phyloP scores from a whole-genome alignment of 1,140 invertebrate species.

The Drosophila sucinea region DNA sequence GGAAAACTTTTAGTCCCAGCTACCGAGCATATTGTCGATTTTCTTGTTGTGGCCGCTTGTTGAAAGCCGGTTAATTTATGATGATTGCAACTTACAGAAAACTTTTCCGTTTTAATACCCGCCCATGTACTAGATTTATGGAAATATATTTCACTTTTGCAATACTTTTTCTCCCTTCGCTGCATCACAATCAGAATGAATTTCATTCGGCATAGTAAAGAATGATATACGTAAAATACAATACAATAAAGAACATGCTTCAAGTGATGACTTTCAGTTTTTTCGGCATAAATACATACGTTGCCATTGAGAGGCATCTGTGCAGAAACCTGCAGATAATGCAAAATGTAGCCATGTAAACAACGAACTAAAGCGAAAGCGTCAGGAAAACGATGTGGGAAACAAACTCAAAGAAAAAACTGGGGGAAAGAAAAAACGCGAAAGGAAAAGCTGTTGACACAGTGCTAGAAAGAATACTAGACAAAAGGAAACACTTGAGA shows the following conservation, averaged over 20 bases:
- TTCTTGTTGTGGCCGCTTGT: background rate
- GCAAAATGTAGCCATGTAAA: conserved; percentile 52
- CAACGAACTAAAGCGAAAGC: conserved; percentile 2
- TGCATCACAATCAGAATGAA: background rate
- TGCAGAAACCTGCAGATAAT: conserved; percentile 54
- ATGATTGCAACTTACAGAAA: conserved; percentile 1
- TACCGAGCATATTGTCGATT: background rate
- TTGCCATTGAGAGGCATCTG: conserved; percentile 46
- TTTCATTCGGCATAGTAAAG: background rate
- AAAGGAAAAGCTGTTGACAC: conserved; percentile 6
- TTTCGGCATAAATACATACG: conserved; percentile 27
- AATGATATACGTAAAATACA: background rate
- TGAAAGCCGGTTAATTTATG: background rate
- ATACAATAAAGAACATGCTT: background rate
- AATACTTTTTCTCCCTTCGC: background rate
- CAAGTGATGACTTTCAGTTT: conserved; percentile 1
- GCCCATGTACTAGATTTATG: background rate
- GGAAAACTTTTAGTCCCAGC: background rate
- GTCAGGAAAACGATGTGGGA: background rate
- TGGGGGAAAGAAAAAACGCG: background rate
- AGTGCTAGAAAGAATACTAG: conserved; percentile 17
- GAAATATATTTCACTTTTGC: conserved; percentile 1
- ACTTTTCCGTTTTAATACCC: background rate
- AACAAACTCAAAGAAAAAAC: background rate
- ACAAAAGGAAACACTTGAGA: conserved; percentile 12